Base-by-base conservation (phyloP, 2,113 vertebrate genomes). In the Phaetusa simplex region DNA sequence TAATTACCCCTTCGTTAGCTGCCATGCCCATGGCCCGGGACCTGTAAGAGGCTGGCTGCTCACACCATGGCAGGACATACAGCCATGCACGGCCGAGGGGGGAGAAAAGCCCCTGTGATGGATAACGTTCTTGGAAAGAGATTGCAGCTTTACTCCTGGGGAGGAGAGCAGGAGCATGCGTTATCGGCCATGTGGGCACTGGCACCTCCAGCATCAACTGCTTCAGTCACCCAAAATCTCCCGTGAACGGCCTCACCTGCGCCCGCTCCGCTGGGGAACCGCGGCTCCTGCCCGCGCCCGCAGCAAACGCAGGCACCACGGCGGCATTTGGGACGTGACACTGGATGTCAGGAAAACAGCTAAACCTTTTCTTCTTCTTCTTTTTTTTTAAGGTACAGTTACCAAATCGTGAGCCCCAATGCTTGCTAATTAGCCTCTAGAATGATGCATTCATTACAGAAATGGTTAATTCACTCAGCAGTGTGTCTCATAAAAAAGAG, bases 211-310 rank as follows among this genome's bases (percentile, higher is more conserved):
- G 65, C 81, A 27, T 12, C 36, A 3, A 26, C 73, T 14, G 29
- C 64, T 24, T n/a, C 58, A 8, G 22, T 8, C 50, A 32, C 66
- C 59, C 43, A 6, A 55, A 29, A 40, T 10, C n/a, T 21, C 50
- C 50, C 4, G 0, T 3, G 32, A 58, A 12, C 0, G 3, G 9
- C 61, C 29, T 20, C 8, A 9, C 34, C 22, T 45, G 29, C 0
- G 2, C 59, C 26, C 12, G 8, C 30, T 26, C 42, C 4, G 1
- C 29, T 0, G 4, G 64, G 49, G 19, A 53, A n/a, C 17, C 0
- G 1, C 1, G 1, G 26, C 65, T 38, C 40, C 70, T 16, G 32
- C 11, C 26, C 12, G 1, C 12, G 34, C 61, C n/a, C 6, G 3
- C 22, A 58, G 69, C n/a, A 26, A 29, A 21, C 1, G 34, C 16